Evolutionary conservation across 2,113 vertebrate genomes (phyloP).

Genomic region (Boleophthalmus pectinirostris): DNA sequence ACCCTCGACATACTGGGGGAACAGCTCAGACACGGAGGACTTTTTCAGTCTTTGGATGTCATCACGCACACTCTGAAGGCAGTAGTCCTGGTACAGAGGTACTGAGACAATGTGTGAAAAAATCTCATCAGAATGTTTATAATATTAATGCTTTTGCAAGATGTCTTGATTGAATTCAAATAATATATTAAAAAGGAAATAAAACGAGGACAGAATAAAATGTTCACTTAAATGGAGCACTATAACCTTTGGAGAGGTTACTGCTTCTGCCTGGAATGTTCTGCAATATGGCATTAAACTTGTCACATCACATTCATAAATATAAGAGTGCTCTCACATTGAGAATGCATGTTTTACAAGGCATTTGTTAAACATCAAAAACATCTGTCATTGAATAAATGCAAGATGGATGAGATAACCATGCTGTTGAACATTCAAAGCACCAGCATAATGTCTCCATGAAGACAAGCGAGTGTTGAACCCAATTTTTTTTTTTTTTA

Average conservation of each 20-base stretch:
- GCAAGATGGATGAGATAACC: not conserved
- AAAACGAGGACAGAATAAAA: not conserved
- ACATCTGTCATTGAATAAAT: not conserved
- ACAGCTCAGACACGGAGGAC: conserved; percentile 34
- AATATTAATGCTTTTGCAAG: not conserved
- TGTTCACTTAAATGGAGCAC: not conserved
- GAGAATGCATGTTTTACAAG: no score
- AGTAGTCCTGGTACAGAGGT: conserved; percentile 81
- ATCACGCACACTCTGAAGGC: conserved; percentile 44
- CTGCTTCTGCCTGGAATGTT: no score
- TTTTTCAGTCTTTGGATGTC: conserved; percentile 43
- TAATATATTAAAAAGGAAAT: not conserved
- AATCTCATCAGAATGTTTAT: not conserved
- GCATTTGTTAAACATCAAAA: not conserved
- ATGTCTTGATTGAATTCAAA: not conserved
- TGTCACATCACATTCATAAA: no score
- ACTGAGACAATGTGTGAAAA: conserved; percentile 42
- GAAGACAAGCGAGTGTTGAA: not conserved
- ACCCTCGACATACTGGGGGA: conserved; percentile 1
- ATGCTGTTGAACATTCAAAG: not conserved
- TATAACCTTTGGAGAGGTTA: no score
- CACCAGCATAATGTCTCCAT: not conserved
- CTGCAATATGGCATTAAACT: no score
- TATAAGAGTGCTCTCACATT: no score
- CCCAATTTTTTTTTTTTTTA: no score